Base-by-base conservation (phyloP, 2,888 invertebrate species). In the Ommatoiulus sabulosus region DNA sequence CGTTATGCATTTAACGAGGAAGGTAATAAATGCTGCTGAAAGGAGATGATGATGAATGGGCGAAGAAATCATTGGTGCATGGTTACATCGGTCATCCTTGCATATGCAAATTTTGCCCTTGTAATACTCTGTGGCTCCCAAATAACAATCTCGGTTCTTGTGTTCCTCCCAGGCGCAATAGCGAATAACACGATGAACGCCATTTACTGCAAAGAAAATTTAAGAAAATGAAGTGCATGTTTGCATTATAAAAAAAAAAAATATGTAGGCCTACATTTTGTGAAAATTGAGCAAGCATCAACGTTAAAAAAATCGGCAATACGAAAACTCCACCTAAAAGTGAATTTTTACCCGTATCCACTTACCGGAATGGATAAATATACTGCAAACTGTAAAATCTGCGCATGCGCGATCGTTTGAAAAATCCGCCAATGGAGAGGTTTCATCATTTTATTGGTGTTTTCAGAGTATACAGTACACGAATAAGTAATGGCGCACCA, bases 141-240 rank as follows among this genome's bases (percentile, higher is more conserved):
- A 87, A 48, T 89, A 87, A 35, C 89, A 89, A 43, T 89, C 87
- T 10, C 84, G 24, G 15, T 35, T 80, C 87, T 86, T 63, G 84
- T 89, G 89, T 52, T 89, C 87, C 63, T 89, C 89, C 89, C 89
- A 89, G 84, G 89, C 89, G 52, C 89, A 89, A 15, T 84, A 24
- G 20, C 89, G 89, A 52, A 87, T 84, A 7, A 89, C n/a, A 12
- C 89, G 87, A 43, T 87, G 89, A n/a, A 44, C 85, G n/a, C 87
- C 89, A 44, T 87, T 87, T 44, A 89, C 89, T 89, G 72, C 20
- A 24, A 72, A 2, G 48, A 24, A 88, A 87, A 72, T 8, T 20
- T 20, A 0, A 72, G 24, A 72, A 72, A 24, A 7, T 24, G n/a
- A 63, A 63, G 3, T 46, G n/a, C n/a, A n/a, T 3, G n/a, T n/a